These are phyloP conservation scores for Cyclophora punctaria DNA, from an alignment of 2,888 invertebrate species.

Conservation along the genomic window DNA sequence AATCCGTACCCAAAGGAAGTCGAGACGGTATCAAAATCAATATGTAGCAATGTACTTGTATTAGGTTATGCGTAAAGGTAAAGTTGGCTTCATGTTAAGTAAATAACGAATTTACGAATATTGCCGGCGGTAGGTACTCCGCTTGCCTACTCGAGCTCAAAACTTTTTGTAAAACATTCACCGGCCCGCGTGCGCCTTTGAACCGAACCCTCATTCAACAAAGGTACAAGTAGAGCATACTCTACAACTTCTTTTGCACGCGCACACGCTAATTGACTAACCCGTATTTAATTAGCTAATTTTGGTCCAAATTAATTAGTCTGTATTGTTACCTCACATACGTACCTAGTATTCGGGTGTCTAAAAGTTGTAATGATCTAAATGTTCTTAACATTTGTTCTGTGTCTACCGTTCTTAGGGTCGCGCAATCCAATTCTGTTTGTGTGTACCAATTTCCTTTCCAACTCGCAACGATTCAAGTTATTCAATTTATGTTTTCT, in stretches of 20 bases:
- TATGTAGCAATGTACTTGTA: neutral
- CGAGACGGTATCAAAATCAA: neutral
- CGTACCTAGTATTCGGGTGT: too few relatives aligned
- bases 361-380: too few relatives aligned
- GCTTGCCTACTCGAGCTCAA: too few relatives aligned
- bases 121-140: neutral
- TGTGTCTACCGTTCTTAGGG: too few relatives aligned
- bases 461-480: slow-evolving; percentile 4
- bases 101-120: slow-evolving; percentile 3
- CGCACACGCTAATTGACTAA: slow-evolving; percentile 3
- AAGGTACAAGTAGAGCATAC: neutral
- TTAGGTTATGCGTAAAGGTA: neutral
- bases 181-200: neutral
- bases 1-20: too few relatives aligned
- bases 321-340: neutral
- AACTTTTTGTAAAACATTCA: too few relatives aligned
- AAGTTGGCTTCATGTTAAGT: slow-evolving; percentile 9
- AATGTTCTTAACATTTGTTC: too few relatives aligned
- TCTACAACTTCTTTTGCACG: slow-evolving; percentile 1
- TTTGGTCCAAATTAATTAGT: slow-evolving; percentile 4
- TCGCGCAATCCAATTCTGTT: too few relatives aligned
- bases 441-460: too few relatives aligned
- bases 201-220: slow-evolving; percentile 1
- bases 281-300: slow-evolving; percentile 5
- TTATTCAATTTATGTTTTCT: slow-evolving; percentile 17